Evolutionary conservation across 1,140 invertebrate genomes (phyloP).

Genomic region (Magallana ariakensis): DNA sequence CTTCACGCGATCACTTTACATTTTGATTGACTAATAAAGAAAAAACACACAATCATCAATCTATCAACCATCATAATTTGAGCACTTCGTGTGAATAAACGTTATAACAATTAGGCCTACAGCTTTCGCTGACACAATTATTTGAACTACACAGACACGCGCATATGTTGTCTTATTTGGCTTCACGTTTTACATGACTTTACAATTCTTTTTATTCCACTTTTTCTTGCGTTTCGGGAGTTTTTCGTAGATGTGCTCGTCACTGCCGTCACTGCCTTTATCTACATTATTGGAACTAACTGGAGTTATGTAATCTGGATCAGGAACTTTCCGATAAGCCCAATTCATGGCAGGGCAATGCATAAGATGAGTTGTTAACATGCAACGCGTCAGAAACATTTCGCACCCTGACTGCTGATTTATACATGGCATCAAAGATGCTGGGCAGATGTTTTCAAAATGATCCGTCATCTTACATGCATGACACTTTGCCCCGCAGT

Average conservation of each 20-base stretch:
- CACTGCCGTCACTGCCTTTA: not conserved
- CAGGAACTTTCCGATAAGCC: not conserved
- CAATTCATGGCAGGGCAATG: slow-evolving; percentile 22
- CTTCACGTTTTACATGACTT: not conserved
- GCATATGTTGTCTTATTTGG: too few species aligned
- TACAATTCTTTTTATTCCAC: not conserved
- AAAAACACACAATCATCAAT: too few species aligned
- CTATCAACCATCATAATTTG: too few species aligned
- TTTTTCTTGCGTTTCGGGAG: not conserved
- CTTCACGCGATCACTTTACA: too few species aligned
- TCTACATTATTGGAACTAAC: not conserved
- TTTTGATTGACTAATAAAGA: too few species aligned
- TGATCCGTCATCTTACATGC: not conserved
- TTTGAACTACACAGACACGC: too few species aligned
- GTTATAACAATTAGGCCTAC: too few species aligned
- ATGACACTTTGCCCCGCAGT: not conserved
- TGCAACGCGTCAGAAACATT: not conserved
- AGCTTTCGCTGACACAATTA: too few species aligned
- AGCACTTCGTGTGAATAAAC: too few species aligned
- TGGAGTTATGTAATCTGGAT: not conserved
- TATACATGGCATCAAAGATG: not conserved
- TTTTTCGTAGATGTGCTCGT: not conserved
- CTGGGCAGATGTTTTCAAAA: not conserved
- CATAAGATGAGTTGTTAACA: not conserved
- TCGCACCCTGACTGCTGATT: not conserved